These are phyloP conservation scores for Lophotriccus pileatus DNA, from an alignment of 2,797 vertebrate species.

Conservation along the genomic window DNA sequence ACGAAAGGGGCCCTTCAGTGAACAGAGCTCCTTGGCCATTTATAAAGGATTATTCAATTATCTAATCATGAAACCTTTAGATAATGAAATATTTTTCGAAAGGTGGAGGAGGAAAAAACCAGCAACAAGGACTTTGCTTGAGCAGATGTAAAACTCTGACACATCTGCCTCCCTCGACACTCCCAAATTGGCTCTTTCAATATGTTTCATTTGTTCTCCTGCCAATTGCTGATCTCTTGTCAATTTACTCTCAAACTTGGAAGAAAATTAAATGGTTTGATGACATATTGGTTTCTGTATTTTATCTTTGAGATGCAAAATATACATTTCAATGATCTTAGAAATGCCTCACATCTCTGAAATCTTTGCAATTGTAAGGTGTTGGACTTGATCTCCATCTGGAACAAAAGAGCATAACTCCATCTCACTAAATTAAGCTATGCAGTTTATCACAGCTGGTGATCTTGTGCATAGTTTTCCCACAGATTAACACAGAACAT, in stretches of 20 bases:
- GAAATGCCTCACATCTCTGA: slow-evolving; percentile 20
- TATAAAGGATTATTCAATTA: slow-evolving; percentile 30
- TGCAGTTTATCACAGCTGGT: slow-evolving; percentile 27
- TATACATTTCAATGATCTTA: slow-evolving; percentile 16
- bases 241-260: slow-evolving; percentile 43
- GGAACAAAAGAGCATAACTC: background rate
- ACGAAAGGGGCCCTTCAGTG: background rate
- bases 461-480: background rate
- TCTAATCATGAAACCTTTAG: slow-evolving; percentile 28
- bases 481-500: background rate
- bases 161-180: slow-evolving; percentile 30
- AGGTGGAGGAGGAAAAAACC: background rate
- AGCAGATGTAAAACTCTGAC: slow-evolving; percentile 49
- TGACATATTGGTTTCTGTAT: slow-evolving; percentile 47
- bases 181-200: slow-evolving; percentile 42
- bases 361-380: background rate
- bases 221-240: slow-evolving; percentile 55
- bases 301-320: slow-evolving; percentile 63
- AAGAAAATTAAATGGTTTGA: slow-evolving; percentile 61
- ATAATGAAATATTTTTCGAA: background rate
- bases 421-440: background rate
- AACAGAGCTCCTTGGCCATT: background rate
- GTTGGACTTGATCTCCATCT: background rate
- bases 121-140: slow-evolving; percentile 1
- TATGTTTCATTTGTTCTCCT: slow-evolving; percentile 60